Evolutionary conservation across 2,888 invertebrate species (phyloP).

Genomic region (Nebria salina): DNA sequence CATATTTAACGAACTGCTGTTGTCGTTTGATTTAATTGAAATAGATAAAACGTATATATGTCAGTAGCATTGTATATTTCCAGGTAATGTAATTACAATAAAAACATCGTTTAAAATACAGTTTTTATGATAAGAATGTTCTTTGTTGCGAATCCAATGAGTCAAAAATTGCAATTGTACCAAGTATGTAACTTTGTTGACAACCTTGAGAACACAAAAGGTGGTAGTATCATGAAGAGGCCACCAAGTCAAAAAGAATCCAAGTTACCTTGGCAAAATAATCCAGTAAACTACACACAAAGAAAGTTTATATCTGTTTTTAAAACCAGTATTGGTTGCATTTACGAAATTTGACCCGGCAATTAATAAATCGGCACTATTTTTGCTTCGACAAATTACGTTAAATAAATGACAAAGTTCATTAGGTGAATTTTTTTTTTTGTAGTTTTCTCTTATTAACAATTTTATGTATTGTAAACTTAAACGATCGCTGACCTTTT

Average conservation of each 20-base stretch:
- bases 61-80: not conserved
- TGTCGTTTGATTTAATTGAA: no score
- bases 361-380: not conserved
- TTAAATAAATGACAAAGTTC: not conserved
- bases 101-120: not conserved
- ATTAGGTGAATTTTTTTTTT: not conserved
- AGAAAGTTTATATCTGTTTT: not conserved
- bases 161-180: not conserved
- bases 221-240: not conserved
- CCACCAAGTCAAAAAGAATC: not conserved
- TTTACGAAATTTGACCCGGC: not conserved
- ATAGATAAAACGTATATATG: not conserved
- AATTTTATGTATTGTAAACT: not conserved
- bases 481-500: not conserved
- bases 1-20: no score
- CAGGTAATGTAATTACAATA: not conserved
- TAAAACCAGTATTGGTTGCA: not conserved
- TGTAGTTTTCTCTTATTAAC: not conserved
- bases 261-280: not conserved
- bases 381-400: not conserved
- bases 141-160: not conserved
- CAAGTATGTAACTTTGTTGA: not conserved
- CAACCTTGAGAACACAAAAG: not conserved
- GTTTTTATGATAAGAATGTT: not conserved
- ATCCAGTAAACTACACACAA: not conserved